Evolutionary conservation across 1,140 invertebrate genomes (phyloP).

Genomic region (Eulimnadia texana): DNA sequence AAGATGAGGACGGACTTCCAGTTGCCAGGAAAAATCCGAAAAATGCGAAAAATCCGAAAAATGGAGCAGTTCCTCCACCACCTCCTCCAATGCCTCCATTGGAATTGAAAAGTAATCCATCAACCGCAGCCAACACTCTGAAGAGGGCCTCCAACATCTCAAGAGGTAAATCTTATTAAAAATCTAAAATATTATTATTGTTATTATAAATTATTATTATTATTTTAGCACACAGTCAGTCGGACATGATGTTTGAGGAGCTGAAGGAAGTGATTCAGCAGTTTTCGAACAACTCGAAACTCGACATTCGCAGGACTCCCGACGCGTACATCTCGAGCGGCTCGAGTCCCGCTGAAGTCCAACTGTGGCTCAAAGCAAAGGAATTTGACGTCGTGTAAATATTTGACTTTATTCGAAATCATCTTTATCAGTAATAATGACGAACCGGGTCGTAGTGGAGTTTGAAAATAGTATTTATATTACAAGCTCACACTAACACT

Average conservation of each 20-base stretch:
- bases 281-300: conserved; percentile 34
- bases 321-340: conserved; percentile 52
- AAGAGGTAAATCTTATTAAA: not conserved
- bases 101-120: not conserved
- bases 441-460: too few species aligned
- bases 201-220: not conserved
- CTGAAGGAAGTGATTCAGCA: conserved; percentile 48
- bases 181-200: too few species aligned
- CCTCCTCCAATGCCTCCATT: not conserved
- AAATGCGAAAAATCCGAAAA: not conserved
- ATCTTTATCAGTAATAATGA: too few species aligned
- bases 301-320: conserved; percentile 50
- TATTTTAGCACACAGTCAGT: conserved; percentile 13
- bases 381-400: conserved; percentile 45
- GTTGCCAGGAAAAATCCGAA: not conserved
- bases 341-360: conserved; percentile 48
- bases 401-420: too few species aligned
- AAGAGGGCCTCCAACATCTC: not conserved
- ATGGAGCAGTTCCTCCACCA: not conserved
- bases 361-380: conserved; percentile 56
- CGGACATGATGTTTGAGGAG: conserved; percentile 48
- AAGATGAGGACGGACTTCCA: not conserved
- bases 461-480: too few species aligned
- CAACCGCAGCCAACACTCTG: not conserved
- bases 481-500: too few species aligned